Evolutionary conservation across 1,140 invertebrate genomes (phyloP).

Genomic region (Glossosoma conforme): DNA sequence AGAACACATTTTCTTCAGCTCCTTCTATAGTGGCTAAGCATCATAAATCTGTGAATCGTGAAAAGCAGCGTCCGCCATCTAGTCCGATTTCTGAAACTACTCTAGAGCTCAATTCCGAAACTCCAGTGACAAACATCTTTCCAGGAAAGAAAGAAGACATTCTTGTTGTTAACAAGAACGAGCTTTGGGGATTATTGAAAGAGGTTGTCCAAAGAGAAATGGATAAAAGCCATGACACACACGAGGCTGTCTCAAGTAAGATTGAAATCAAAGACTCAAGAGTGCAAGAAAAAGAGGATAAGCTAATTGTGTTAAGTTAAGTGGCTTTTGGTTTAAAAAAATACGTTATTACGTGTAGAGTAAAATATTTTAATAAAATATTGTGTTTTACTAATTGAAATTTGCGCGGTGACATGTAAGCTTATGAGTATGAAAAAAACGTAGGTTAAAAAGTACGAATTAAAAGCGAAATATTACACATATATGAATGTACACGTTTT

Average conservation of each 20-base stretch:
- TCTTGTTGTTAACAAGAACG: slow-evolving; percentile 54
- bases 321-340: slow-evolving; percentile 1
- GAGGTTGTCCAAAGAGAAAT: slow-evolving; percentile 43
- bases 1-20: too few species aligned
- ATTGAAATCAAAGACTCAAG: background rate
- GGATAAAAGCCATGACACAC: slow-evolving; percentile 30
- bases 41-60: slow-evolving; percentile 53
- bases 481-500: too few species aligned
- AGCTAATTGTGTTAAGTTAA: too few species aligned
- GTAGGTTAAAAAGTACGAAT: too few species aligned
- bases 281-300: too few species aligned
- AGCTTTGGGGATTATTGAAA: slow-evolving; percentile 55
- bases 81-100: slow-evolving; percentile 46
- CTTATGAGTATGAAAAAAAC: too few species aligned
- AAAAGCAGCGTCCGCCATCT: slow-evolving; percentile 48
- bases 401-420: too few species aligned
- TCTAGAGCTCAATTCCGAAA: slow-evolving; percentile 31
- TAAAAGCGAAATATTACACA: too few species aligned
- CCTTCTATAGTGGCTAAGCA: too few species aligned
- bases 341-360: too few species aligned
- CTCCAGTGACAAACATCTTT: slow-evolving; percentile 38
- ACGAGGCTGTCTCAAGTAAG: slow-evolving; percentile 17
- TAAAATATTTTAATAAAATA: too few species aligned
- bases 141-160: slow-evolving; percentile 52
- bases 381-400: too few species aligned